Evolutionary conservation across 1,140 invertebrate species (phyloP), one percentile per base, ranked within the genome.

Genomic region (Hycleus phaleratus): DNA sequence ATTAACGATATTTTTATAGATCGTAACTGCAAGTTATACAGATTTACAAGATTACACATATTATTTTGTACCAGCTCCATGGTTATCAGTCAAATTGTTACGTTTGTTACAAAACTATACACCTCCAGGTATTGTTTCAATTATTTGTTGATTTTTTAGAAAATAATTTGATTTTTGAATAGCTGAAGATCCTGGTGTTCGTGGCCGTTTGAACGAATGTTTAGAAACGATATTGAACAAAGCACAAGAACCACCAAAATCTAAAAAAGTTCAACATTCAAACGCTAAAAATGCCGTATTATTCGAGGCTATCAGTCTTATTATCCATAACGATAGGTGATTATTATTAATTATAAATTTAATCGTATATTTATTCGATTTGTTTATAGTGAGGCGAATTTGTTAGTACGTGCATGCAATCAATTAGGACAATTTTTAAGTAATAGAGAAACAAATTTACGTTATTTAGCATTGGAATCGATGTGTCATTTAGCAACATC

Each of bases 251-350:
- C 95, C 97, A 52, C 96, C 96, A 38, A 99, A 99, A 75, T 99
- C 97, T 25, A 99, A 99, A 78, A 99, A 99, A 78, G 95, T 99
- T 46, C 97, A 99, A 80, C 97, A 99, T 77, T 98, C 96, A 26
- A 99, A 99, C 81, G 97, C 97, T 39, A 99, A 99, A 76, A 99
- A 99, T 81, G 96, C 97, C 44, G 96, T 99, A 11, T 80, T 99
- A 2, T 99, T 99, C 80, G 97, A 99, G 80, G 97, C 97, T 12
- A 98, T 99, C 71, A 97, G 95, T 79, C 81, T 99, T 58, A 99
- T 99, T 68, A 99, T 99, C 69, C 97, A 99, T 73, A 97, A 98
- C 78, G 97, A 99, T 72, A 91, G 79, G 79, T 82, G 66, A 60
- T 61, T 46, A 10, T 39, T 18, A 12, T 42, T n/a, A 46, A 46